These are phyloP conservation scores for Chironomus riparius DNA, from an alignment of 2,888 invertebrate species.

Conservation along the genomic window DNA sequence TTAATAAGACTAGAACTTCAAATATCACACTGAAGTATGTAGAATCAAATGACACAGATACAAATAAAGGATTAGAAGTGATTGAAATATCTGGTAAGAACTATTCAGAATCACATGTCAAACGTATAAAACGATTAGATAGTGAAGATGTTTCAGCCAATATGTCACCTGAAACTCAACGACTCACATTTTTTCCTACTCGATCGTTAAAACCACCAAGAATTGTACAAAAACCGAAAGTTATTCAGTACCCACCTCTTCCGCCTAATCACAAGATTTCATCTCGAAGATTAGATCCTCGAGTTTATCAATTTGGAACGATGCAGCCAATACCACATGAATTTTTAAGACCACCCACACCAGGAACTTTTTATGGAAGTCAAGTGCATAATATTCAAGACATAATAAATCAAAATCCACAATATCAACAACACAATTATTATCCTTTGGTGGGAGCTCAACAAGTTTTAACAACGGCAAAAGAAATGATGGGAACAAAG, in stretches of 20 bases:
- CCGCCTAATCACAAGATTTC: slow-evolving; percentile 11
- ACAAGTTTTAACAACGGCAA: no score
- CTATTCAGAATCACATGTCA: neutral
- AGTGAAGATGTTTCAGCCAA: neutral
- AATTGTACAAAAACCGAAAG: neutral
- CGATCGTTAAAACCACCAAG: neutral
- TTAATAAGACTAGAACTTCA: neutral
- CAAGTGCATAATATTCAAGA: slow-evolving; percentile 8
- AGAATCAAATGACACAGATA: neutral
- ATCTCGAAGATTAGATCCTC: neutral
- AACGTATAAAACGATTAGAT: slow-evolving; percentile 9
- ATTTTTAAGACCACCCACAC: neutral
- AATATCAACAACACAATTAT: neutral
- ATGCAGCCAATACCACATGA: neutral
- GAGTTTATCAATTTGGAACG: neutral
- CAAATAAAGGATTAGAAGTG: neutral
- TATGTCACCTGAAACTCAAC: neutral
- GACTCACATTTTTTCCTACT: neutral
- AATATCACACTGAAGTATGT: no score
- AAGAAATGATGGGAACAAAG: neutral
- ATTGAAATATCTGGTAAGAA: neutral
- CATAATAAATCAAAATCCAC: neutral
- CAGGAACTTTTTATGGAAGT: neutral
- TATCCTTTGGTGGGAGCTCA: neutral
- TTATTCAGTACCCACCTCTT: neutral